Evolutionary conservation across 2,888 invertebrate genomes (phyloP), one percentile per base, ranked within the genome.

Genomic region (Suillia variegata): DNA sequence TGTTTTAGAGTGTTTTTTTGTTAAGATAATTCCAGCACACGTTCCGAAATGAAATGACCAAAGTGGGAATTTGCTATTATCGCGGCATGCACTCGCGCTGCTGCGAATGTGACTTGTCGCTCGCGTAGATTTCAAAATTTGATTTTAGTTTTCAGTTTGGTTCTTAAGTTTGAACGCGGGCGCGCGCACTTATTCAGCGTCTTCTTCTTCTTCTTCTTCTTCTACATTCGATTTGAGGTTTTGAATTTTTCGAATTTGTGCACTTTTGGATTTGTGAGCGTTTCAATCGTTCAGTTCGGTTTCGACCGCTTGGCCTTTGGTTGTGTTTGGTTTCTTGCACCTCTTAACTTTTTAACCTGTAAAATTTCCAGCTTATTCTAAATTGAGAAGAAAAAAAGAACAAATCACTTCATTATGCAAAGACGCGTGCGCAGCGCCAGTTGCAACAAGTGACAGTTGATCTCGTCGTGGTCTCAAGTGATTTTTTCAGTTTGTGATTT

Each of bases 351-450:
- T 31, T 12, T 6, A n/a, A n/a, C n/a, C n/a, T n/a, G n/a, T n/a
- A n/a, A n/a, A n/a, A n/a, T n/a, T n/a, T n/a, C n/a, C n/a, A n/a
- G n/a, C n/a, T n/a, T n/a, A n/a, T n/a, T n/a, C n/a, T n/a, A n/a
- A n/a, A n/a, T n/a, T n/a, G n/a, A n/a, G n/a, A n/a, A n/a, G n/a
- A n/a, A n/a, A n/a, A n/a, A n/a, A n/a, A n/a, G n/a, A n/a, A n/a
- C n/a, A n/a, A n/a, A n/a, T n/a, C n/a, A 24, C 38, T 48, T 74
- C 76, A 74, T 74, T 74, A 74, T 74, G 73, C 73, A 71, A 67
- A 71, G 69, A 71, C 73, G 73, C 76, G 77, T 72, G 75, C 75
- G 65, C 68, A 62, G 70, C 67, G 67, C 67, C 73, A 73, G 74
- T 73, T 72, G 74, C 74, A n/a, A n/a, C n/a, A n/a, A n/a, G n/a